phyloP scores from a whole-genome alignment of 2,113 vertebrate genomes.

The Geothlypis trichas region DNA sequence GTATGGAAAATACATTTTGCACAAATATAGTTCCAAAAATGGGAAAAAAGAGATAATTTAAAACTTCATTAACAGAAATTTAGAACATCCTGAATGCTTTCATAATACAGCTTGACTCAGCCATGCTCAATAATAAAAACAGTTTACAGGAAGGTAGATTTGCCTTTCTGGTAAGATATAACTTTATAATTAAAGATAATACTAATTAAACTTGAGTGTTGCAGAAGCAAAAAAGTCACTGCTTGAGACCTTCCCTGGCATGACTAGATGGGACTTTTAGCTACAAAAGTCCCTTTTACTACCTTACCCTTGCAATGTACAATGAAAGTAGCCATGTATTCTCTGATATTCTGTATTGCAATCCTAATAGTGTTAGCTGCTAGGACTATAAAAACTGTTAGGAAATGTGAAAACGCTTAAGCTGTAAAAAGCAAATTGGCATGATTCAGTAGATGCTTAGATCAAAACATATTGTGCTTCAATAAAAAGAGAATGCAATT shows the following conservation, averaged over 20 bases:
- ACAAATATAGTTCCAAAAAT: background rate
- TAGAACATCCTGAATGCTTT: background rate
- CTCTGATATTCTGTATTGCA: background rate
- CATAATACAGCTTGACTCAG: background rate
- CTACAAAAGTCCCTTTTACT: constrained; percentile 64
- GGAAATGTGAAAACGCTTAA: background rate
- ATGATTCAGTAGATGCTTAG: background rate
- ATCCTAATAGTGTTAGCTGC: background rate
- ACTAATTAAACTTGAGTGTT: background rate
- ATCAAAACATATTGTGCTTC: background rate
- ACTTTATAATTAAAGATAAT: background rate
- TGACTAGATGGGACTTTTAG: constrained; percentile 60
- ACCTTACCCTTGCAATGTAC: constrained; percentile 1
- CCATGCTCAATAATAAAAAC: background rate
- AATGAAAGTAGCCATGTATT: background rate
- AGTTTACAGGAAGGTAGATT: background rate
- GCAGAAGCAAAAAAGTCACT: constrained; percentile 3
- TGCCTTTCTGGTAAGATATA: background rate
- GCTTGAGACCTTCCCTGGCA: constrained; percentile 53
- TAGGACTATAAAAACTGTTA: background rate
- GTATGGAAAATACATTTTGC: background rate
- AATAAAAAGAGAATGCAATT: background rate
- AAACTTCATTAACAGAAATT: background rate
- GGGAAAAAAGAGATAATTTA: background rate
- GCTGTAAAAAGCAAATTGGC: background rate